phyloP scores from a whole-genome alignment of 2,113 vertebrate species.

The Atractosteus spatula region DNA sequence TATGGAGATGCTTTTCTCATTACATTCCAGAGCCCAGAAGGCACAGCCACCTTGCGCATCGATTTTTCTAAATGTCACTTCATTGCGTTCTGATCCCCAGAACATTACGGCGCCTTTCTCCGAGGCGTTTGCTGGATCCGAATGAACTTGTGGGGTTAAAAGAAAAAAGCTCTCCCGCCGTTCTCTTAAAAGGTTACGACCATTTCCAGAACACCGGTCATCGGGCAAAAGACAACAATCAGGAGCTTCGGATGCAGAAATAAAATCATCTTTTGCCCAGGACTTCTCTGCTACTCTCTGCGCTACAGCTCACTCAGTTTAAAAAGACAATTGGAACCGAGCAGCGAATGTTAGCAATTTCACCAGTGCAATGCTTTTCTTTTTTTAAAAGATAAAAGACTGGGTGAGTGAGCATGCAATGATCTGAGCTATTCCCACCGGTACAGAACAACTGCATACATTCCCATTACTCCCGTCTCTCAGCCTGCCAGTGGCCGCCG shows the following conservation, averaged over 20 bases:
- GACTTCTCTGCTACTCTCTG: too few species aligned
- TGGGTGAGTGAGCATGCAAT: too few species aligned
- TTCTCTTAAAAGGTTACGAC: background rate
- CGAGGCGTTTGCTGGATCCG: slow-evolving; percentile 22
- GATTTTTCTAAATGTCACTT: slow-evolving; percentile 16
- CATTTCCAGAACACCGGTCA: background rate
- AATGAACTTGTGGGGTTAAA: slow-evolving; percentile 6
- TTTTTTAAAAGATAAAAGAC: too few species aligned
- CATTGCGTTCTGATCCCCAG: background rate
- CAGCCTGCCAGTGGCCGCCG: background rate
- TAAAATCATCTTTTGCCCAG: too few species aligned
- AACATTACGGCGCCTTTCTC: background rate
- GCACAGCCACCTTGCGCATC: background rate
- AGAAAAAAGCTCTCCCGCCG: background rate
- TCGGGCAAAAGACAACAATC: too few species aligned
- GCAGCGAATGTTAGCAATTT: too few species aligned
- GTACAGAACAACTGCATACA: slow-evolving; percentile 18
- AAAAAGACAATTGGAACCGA: too few species aligned
- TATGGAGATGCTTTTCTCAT: slow-evolving; percentile 6
- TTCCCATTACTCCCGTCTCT: slow-evolving; percentile 15
- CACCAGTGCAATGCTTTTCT: too few species aligned
- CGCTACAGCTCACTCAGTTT: too few species aligned
- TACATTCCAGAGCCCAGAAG: background rate
- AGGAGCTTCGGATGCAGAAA: too few species aligned
- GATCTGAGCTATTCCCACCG: too few species aligned